Evolutionary conservation across 2,797 vertebrate species (phyloP), one percentile per base, ranked within the genome.

Genomic region (Adrianichthys oophorus): DNA sequence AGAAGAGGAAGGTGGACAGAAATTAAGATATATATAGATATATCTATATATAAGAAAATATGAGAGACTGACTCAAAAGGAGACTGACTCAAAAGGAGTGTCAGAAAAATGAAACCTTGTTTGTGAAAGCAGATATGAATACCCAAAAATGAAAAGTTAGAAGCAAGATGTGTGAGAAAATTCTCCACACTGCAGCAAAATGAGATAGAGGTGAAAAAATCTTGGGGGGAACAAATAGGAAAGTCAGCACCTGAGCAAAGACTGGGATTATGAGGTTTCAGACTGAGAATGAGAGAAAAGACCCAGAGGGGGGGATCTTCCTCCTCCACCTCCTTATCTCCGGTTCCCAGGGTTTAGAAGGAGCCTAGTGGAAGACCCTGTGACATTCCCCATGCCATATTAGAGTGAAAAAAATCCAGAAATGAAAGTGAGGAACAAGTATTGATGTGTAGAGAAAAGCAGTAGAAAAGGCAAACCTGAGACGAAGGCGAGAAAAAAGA

Each of bases 261-360:
- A 58, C n/a, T 41, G 19, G 63, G 72, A 72, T 80, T 63, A 66
- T 4, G 53, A 46, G 65, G 62, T 72, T 78, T 76, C 59, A 42
- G 61, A 65, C 7, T 44, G 51, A 70, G 42, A 46, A 26, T 26
- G 66, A 60, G 57, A 70, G 64, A 55, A 48, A 62, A 78, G 49
- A 74, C 59, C 76, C 79, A 1, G 64, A 82, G 74, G 80, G 63
- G 63, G 47, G 54, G 64, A 70, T 82, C 62, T 60, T 37, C 59
- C 65, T 62, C 56, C 61, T 64, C 61, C 63, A 68, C 53, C 68
- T 60, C 63, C 54, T 78, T 72, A 79, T 76, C 76, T 65, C 53
- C 65, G 63, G 56, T 65, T 78, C 74, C 50, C 65, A 72, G 74
- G 72, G 65, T 82, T 76, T 65, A 78, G 59, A 17, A 47, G 42